Base-by-base conservation (phyloP, 30 jellyfish, hydroid and myxozoan species). In the Nemopilema nomurai region DNA sequence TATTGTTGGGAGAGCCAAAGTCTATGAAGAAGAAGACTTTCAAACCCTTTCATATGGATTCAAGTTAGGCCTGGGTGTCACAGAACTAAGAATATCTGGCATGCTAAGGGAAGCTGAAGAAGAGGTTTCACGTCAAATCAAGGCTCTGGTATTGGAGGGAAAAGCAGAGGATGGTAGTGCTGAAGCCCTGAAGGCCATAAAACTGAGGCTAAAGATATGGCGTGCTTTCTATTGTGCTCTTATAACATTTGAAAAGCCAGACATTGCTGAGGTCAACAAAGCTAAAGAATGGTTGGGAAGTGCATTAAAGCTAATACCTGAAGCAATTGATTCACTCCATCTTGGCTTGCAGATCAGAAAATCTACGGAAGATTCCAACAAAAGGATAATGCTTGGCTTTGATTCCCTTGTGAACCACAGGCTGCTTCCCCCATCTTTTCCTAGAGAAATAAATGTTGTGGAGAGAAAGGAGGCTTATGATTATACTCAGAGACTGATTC, bases 21-120 rank as follows among this genome's bases (percentile, higher is more conserved):
- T 91, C 17, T 91, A n/a, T 81, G 96, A 92, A 82, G 96, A 92
- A 89, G 98, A 92, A 86, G 98, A 92, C 80, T 92, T 92, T 67
- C 98, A 92, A 62, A 93, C 98, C 4, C 26, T 91, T 76, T 69
- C 85, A 13, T 87, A 91, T 81, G 96, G 96, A 28, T 91, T 91
- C 80, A 74, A 76, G 62, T 77, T 91, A 31, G 96, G 96, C 18
- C 67, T 68, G 63, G 85, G 86, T 67, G 77, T 91, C 18, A 86
- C 91, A 13, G 94, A 80, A 26, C 74, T 91, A 68, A 66, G 98
- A 67, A 76, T 91, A 4, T 91, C 98, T 1, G 96, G 96, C 17
- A 92, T 92, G 97, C 79, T 92, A 66, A 67, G 96, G 27, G 98
- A 92, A 74, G 98, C 97, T 4, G 98, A 92, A 64, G 98, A 92